Evolutionary conservation across 2,888 invertebrate species (phyloP).

Genomic region (Linyphia triangularis): DNA sequence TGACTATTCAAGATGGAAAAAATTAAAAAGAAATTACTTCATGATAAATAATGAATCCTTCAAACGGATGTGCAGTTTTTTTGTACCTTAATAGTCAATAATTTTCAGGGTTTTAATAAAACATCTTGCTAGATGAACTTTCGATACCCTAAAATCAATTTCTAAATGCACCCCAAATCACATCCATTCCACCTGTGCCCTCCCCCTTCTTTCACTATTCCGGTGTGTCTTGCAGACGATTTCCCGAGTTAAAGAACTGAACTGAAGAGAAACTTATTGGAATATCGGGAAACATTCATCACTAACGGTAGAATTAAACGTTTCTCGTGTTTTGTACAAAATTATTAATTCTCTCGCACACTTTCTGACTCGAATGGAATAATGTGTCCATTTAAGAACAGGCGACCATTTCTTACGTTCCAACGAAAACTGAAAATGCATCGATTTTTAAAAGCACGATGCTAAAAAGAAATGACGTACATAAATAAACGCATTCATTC

Average conservation of each 20-base stretch:
- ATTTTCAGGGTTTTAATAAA: not conserved
- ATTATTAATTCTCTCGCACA: conserved; percentile 67
- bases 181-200: conserved; percentile 60
- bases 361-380: conserved; percentile 51
- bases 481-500: conserved; percentile 62
- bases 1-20: not conserved
- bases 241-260: conserved; percentile 54
- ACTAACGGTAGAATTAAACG: conserved; percentile 66
- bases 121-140: not conserved
- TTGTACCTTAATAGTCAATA: not conserved
- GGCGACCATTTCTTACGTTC: conserved; percentile 55
- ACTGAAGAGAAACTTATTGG: conserved; percentile 61
- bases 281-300: conserved; percentile 73
- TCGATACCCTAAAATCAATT: conserved; percentile 49
- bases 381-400: conserved; percentile 60
- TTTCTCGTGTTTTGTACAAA: conserved; percentile 64
- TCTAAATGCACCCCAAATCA: conserved; percentile 51
- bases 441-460: conserved; percentile 60
- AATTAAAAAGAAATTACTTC: not conserved
- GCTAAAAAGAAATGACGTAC: conserved; percentile 51
- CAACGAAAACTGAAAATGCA: conserved; percentile 48
- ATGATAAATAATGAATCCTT: not conserved
- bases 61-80: not conserved
- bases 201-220: not conserved
- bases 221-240: conserved; percentile 53